These are phyloP conservation scores for Orthochromis indermauri DNA, from an alignment of 2,113 vertebrate species.

Conservation along the genomic window DNA sequence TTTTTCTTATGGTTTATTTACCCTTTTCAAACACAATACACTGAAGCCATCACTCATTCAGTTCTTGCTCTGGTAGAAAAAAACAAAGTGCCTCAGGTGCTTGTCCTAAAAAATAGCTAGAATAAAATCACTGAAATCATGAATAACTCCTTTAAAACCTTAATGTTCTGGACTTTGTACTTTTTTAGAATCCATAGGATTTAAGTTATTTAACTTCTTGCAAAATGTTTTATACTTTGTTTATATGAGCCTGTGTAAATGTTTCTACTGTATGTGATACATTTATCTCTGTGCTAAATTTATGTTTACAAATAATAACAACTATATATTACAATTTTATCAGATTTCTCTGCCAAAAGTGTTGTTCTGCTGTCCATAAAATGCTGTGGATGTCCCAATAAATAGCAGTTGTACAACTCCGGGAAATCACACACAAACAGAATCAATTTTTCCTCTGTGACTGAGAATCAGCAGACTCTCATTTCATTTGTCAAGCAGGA, in stretches of 20 bases:
- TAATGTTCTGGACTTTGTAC: not conserved
- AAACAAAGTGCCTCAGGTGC: not conserved
- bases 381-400: not conserved
- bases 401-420: not conserved
- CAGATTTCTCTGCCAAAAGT: not conserved
- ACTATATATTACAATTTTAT: not conserved
- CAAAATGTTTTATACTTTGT: not conserved
- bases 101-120: not conserved
- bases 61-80: not conserved
- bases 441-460: constrained; percentile 15
- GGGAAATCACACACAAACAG: constrained; percentile 35
- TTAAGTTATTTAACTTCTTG: not conserved
- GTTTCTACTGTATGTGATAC: not conserved
- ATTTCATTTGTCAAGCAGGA: constrained; percentile 26
- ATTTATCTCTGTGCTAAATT: not conserved
- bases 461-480: constrained; percentile 4
- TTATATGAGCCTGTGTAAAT: not conserved
- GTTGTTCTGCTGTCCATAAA: not conserved
- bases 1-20: not conserved
- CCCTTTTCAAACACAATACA: not conserved
- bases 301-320: not conserved
- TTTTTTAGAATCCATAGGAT: not conserved
- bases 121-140: not conserved
- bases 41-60: not conserved
- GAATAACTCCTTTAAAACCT: not conserved